Conservation (phyloP, 1,140 invertebrate species). For the Sitophilus oryzae region DNA sequence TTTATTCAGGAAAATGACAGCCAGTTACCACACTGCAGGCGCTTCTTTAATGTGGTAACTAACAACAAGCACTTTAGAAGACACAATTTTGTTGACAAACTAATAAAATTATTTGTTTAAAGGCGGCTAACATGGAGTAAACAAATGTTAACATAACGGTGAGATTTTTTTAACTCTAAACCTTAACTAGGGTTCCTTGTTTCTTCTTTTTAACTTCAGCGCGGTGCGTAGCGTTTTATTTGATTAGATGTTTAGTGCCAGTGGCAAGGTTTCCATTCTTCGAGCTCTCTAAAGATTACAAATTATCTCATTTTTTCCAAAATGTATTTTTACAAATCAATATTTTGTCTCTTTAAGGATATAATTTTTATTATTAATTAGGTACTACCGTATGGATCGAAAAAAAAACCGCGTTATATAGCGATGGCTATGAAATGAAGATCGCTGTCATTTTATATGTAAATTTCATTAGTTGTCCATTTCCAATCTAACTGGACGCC, state of each 20-base stretch:
- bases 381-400: no score
- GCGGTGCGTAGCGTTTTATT: neutral
- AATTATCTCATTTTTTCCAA: no score
- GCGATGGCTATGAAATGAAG: no score
- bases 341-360: no score
- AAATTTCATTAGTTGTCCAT: no score
- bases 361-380: no score
- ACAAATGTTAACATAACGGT: constrained; percentile 5
- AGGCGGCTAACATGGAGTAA: constrained; percentile 1
- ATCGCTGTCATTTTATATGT: no score
- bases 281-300: no score
- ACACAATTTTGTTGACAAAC: constrained; percentile 1
- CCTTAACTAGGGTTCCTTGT: neutral
- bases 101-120: constrained; percentile 5
- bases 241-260: neutral
- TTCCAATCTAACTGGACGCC: no score
- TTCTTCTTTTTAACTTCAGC: neutral
- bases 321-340: no score
- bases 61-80: neutral
- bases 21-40: neutral
- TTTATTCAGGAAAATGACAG: neutral
- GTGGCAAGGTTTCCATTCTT: neutral
- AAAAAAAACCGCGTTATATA: no score
- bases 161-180: neutral
- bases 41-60: neutral